phyloP scores from a whole-genome alignment of 2,113 vertebrate species.

The Leucosticte australis region DNA sequence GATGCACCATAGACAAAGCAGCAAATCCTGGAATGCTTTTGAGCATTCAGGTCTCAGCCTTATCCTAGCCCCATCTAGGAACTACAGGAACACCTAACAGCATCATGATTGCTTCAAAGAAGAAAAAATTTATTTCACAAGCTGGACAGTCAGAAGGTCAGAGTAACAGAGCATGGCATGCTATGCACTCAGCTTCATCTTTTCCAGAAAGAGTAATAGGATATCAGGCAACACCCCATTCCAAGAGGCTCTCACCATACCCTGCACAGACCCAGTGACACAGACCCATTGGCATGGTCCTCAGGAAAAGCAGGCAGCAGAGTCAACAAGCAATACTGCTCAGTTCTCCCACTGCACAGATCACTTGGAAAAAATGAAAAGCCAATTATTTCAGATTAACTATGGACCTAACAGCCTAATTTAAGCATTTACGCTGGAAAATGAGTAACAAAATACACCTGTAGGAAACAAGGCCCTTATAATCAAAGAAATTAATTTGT shows the following conservation, averaged over 20 bases:
- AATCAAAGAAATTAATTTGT: conserved; percentile 47
- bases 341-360: neutral
- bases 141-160: neutral
- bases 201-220: neutral
- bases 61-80: neutral
- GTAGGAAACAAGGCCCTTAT: conserved; percentile 1
- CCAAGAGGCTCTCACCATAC: neutral
- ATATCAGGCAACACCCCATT: neutral
- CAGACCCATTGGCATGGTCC: accelerated
- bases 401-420: neutral
- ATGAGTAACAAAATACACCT: conserved; percentile 7
- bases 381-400: neutral
- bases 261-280: neutral
- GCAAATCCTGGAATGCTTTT: neutral
- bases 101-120: neutral
- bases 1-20: neutral
- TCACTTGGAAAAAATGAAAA: neutral
- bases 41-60: neutral
- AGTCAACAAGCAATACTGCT: neutral
- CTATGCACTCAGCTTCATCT: neutral
- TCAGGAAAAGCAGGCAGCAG: neutral
- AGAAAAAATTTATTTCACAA: neutral
- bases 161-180: neutral
- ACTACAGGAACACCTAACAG: neutral
- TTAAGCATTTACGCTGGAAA: neutral